Conservation (phyloP, 2,888 invertebrate species). For the Platynereis dumerilii region DNA sequence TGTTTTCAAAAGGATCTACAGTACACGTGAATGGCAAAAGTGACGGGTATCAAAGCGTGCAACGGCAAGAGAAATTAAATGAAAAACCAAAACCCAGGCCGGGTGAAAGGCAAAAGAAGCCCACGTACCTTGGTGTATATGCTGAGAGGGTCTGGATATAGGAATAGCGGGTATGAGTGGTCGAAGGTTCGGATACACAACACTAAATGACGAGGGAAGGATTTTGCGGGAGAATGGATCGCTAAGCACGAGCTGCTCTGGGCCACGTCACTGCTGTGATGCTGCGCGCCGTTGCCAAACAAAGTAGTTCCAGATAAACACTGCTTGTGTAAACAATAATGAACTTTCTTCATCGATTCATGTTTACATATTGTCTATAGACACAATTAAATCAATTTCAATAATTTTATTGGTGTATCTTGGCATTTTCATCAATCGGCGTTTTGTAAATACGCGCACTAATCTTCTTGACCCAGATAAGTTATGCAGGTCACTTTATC, state of each 20-base stretch:
- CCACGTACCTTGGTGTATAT: slow-evolving; percentile 9
- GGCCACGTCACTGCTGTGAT: background rate
- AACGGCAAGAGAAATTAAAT: slow-evolving; percentile 5
- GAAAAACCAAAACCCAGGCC: slow-evolving; percentile 6
- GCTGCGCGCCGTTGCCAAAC: background rate
- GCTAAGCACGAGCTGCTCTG: background rate
- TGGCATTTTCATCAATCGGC: no score
- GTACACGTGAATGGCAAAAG: no score
- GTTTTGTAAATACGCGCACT: no score
- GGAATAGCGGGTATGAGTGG: slow-evolving; percentile 1
- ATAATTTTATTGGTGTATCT: no score
- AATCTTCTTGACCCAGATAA: no score
- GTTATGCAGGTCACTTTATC: no score
- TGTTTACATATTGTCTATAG: no score
- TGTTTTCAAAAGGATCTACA: no score
- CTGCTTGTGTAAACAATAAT: background rate
- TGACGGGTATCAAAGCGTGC: no score
- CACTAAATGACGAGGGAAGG: background rate
- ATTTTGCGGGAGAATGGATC: slow-evolving; percentile 4
- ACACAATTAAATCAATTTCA: no score
- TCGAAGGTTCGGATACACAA: background rate
- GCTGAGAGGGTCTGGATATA: slow-evolving; percentile 7
- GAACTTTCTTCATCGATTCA: no score
- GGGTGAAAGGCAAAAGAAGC: slow-evolving; percentile 4
- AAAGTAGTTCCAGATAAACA: background rate